Percentiles rank a stretch among this genome's conserved stretches.
Evolutionary conservation across 2,797 vertebrate genomes (phyloP).

Genomic region (Scleropages formosus): DNA sequence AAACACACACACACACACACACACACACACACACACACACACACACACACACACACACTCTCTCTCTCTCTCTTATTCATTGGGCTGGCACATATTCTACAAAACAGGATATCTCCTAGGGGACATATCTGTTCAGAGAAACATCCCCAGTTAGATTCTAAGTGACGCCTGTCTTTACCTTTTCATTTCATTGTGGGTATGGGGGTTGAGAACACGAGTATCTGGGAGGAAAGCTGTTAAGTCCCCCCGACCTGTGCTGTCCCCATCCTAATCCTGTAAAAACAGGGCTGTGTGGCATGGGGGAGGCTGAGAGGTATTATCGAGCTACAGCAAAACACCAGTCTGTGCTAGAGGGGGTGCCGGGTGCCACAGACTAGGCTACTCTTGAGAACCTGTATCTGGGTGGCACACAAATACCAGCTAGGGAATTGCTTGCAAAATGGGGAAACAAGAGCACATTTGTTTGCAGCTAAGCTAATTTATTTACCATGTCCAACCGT

Average conservation of each 20-base stretch:
- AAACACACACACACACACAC: not conserved
- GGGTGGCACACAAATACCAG: constrained; percentile 54
- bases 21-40: too few relatives aligned
- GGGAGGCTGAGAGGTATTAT: constrained; percentile 27
- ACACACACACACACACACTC: too few relatives aligned
- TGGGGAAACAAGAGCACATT: constrained; percentile 50
- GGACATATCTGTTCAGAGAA: constrained; percentile 18
- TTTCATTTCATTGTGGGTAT: constrained; percentile 17
- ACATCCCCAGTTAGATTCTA: constrained; percentile 2
- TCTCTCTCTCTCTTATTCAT: not conserved
- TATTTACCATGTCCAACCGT: constrained; percentile 50
- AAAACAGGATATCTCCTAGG: not conserved
- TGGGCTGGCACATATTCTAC: not conserved
- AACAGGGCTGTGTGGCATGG: constrained; percentile 27
- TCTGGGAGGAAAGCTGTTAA: constrained; percentile 27
- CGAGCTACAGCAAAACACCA: constrained; percentile 21
- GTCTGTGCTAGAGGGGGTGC: not conserved
- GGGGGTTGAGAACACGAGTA: not conserved
- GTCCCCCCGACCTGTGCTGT: not conserved
- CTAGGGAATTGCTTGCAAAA: constrained; percentile 51
- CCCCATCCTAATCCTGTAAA: constrained; percentile 18
- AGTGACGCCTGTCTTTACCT: constrained; percentile 12
- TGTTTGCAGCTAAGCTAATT: constrained; percentile 50
- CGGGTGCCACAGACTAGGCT: constrained; percentile 6
- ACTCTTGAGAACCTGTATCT: constrained; percentile 25